These are phyloP conservation scores for Drosophila testacea DNA, from an alignment of 2,888 invertebrate genomes.

Conservation along the genomic window DNA sequence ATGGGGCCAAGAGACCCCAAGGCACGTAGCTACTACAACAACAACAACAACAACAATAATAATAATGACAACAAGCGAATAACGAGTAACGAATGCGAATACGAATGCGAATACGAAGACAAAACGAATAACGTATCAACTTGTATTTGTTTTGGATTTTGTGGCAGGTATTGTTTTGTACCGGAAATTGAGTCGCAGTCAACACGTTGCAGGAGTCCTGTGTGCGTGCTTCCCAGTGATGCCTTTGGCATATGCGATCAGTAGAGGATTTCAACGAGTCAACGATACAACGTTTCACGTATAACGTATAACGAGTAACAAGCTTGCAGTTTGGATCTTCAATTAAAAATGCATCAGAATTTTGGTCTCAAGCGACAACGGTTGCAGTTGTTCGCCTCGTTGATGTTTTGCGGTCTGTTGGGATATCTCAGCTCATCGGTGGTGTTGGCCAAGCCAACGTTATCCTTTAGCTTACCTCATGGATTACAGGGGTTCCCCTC, in stretches of 20 bases:
- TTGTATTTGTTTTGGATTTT: neutral
- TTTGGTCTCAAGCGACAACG: conserved; percentile 68
- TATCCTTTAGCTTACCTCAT: conserved; percentile 82
- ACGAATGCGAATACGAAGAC: neutral
- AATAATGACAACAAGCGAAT: conserved; percentile 7
- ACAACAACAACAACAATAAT: conserved; percentile 1
- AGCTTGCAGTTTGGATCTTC: too few relatives aligned
- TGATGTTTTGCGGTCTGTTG: conserved; percentile 77
- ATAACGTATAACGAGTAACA: neutral
- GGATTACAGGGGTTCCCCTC: conserved; percentile 83
- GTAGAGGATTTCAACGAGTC: conserved; percentile 18
- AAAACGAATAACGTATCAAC: neutral
- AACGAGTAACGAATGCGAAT: conserved; percentile 13
- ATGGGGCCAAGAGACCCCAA: neutral
- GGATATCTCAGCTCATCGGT: conserved; percentile 79
- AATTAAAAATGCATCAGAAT: conserved; percentile 49
- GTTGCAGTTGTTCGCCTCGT: conserved; percentile 72
- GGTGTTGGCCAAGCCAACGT: conserved; percentile 84
- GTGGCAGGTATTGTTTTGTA: conserved; percentile 7
- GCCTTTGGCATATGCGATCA: conserved; percentile 29
- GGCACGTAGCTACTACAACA: neutral
- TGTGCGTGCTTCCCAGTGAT: conserved; percentile 8
- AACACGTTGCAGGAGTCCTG: neutral
- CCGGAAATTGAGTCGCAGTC: conserved; percentile 15
- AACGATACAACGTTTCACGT: neutral